Conservation (phyloP, 1,140 invertebrate genomes). For the Caenorhabditis inopinata region DNA sequence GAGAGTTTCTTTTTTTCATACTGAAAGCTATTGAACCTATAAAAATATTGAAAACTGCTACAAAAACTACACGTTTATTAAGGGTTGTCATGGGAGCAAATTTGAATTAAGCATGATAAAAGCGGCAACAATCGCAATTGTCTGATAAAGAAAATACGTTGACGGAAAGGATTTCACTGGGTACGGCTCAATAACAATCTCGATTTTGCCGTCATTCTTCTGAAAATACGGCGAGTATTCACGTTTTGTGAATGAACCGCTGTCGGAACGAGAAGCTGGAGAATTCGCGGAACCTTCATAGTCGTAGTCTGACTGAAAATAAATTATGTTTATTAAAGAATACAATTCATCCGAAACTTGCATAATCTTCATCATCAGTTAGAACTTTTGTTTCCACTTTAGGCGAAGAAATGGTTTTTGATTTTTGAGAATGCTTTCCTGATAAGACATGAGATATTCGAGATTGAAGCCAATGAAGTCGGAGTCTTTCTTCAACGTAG, state of each 20-base stretch:
- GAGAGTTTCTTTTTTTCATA: too few relatives aligned
- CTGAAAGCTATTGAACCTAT: too few relatives aligned
- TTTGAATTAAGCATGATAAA: background rate
- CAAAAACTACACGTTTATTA: too few relatives aligned
- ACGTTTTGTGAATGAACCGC: background rate
- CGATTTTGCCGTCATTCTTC: background rate
- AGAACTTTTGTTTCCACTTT: background rate
- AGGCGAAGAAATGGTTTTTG: background rate
- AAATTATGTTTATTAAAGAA: background rate
- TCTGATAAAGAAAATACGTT: background rate
- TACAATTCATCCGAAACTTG: background rate
- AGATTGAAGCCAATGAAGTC: background rate
- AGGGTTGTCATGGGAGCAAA: background rate
- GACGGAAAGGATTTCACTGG: background rate
- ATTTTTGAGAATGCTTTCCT: background rate
- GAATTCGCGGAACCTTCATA: background rate
- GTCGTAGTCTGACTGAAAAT: background rate
- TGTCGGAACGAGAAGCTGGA: background rate
- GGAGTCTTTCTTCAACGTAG: background rate
- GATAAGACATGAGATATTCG: background rate
- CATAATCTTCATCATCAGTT: conserved; percentile 28
- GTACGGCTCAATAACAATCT: conserved; percentile 5
- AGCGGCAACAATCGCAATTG: background rate
- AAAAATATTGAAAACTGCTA: too few relatives aligned
- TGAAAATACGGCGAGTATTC: background rate